Evolutionary conservation across 1,140 invertebrate species (phyloP), one percentile per base, ranked within the genome.

Genomic region (Aphidius ervi): DNA sequence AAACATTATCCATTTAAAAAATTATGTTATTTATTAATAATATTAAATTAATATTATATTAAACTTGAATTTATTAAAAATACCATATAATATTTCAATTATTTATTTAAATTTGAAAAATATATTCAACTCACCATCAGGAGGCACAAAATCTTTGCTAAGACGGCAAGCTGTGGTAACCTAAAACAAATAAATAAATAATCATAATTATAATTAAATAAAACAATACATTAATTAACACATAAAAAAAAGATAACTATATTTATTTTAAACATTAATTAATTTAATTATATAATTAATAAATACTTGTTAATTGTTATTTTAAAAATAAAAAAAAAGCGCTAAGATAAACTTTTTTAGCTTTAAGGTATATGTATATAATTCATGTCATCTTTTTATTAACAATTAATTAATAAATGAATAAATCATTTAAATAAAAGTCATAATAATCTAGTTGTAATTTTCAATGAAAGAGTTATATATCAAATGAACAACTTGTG

Each of bases 91-190:
- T 31, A 16, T 46, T 43, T 57, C 61, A 61, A 66, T 69, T 69
- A 66, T 64, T 68, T 65, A 64, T 65, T 63, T 58, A 46, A 59
- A 41, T 55, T 50, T 31, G 1, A 56, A 48, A 50, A 43, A 52
- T 8, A 23, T 43, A 37, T 16, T 46, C 1, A 60, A 84, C 86
- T 87, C 76, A 88, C 87, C 87, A 87, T 89, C 85, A 88, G 87
- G 86, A 88, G 87, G 86, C 86, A 89, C 86, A 89, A 87, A 88
- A 89, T 88, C 85, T 88, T 88, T 83, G 86, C 87, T 86, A 87
- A 88, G 86, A 89, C 87, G 85, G 86, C 87, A 88, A 89, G 87
- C 85, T 89, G 87, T 89, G 87, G 87, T 89, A 89, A 89, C 88
- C 88, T 89, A 83, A 46, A 87, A 87, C 69, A 77, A 68, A 72